These are phyloP conservation scores for Drosophila rhopaloa DNA, from an alignment of 1,140 invertebrate genomes.

Conservation along the genomic window DNA sequence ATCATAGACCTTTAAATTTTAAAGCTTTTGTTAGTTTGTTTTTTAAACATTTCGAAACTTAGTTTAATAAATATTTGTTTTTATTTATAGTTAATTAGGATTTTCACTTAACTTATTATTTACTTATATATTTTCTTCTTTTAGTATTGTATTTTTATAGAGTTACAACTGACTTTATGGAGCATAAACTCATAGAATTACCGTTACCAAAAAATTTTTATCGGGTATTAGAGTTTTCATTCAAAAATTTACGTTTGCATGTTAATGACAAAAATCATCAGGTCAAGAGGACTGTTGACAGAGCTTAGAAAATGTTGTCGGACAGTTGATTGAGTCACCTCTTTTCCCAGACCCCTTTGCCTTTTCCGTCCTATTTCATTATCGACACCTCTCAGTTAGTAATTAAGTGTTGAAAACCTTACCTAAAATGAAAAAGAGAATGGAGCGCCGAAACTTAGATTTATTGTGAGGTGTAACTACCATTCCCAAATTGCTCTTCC, in stretches of 20 bases:
- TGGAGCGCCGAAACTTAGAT: constrained; percentile 33
- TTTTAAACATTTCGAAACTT: not conserved
- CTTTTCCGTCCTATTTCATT: constrained; percentile 1
- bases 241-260: constrained; percentile 32
- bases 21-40: not conserved
- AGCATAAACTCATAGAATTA: constrained; percentile 9
- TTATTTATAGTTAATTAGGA: not conserved
- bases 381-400: constrained; percentile 35
- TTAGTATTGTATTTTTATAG: no score
- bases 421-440: constrained; percentile 33
- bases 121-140: no score
- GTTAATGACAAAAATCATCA: constrained; percentile 33
- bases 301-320: constrained; percentile 10
- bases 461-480: constrained; percentile 33
- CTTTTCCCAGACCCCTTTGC: not conserved
- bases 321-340: constrained; percentile 21
- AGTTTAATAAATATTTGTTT: not conserved
- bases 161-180: constrained; percentile 13
- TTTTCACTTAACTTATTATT: no score
- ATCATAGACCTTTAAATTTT: not conserved
- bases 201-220: constrained; percentile 1
- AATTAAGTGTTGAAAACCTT: constrained; percentile 27
- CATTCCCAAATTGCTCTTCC: constrained; percentile 5
- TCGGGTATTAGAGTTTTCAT: not conserved
- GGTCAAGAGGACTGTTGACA: not conserved